Evolutionary conservation across 1,140 invertebrate genomes (phyloP).

Genomic region (Thaumetopoea pityocampa): DNA sequence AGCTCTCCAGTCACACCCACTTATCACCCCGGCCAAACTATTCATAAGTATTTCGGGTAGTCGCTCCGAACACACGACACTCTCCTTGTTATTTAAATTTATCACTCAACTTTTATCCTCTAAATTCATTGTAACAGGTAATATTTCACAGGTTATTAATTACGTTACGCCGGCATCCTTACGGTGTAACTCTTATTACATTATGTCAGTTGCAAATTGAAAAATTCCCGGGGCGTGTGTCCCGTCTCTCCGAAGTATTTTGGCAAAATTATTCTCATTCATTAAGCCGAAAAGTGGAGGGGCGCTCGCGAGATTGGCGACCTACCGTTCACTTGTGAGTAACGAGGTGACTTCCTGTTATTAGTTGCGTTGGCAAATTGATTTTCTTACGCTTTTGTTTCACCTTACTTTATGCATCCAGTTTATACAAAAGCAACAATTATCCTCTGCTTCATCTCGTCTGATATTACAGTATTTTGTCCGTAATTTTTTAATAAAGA

Average conservation of each 20-base stretch:
- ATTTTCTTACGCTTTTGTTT: constrained; percentile 50
- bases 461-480: no score
- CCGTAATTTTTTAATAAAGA: constrained; percentile 4
- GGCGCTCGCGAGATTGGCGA: constrained; percentile 61
- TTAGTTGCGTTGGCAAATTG: constrained; percentile 67
- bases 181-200: constrained; percentile 73
- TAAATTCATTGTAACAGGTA: constrained; percentile 74
- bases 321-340: constrained; percentile 67
- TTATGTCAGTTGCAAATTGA: constrained; percentile 75
- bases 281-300: constrained; percentile 69
- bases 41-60: constrained; percentile 64
- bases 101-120: constrained; percentile 74
- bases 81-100: constrained; percentile 70
- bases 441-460: no score
- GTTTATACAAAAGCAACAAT: constrained; percentile 21
- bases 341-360: constrained; percentile 71
- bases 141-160: constrained; percentile 75
- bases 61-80: constrained; percentile 31
- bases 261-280: constrained; percentile 74
- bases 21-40: constrained; percentile 64
- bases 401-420: constrained; percentile 21
- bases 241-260: constrained; percentile 72
- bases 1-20: constrained; percentile 47
- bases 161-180: constrained; percentile 64
- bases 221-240: constrained; percentile 74